Conservation (phyloP, 2,113 vertebrate species). For the Heterotis niloticus region DNA sequence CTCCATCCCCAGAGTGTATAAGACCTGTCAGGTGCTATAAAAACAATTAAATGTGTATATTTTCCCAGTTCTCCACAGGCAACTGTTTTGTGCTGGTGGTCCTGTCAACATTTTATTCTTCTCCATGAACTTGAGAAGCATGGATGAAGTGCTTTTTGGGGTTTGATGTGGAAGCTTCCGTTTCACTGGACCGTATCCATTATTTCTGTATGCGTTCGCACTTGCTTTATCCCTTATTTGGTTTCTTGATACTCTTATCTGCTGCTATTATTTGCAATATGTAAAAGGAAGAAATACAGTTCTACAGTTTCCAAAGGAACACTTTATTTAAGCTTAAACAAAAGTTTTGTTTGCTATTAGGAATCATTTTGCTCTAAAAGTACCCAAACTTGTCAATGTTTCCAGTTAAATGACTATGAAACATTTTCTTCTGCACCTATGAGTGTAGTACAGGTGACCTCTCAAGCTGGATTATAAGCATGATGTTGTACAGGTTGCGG, state of each 20-base stretch:
- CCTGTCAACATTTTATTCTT: not conserved
- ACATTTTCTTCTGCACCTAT: not conserved
- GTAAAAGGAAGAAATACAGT: no score
- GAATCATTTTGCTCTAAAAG: not conserved
- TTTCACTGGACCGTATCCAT: not conserved
- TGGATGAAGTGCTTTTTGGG: not conserved
- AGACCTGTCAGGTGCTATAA: no score
- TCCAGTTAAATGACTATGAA: conserved; percentile 1
- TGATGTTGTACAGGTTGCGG: not conserved
- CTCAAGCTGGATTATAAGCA: not conserved
- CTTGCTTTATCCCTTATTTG: not conserved
- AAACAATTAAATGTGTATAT: no score
- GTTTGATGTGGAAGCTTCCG: not conserved
- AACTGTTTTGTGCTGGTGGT: not conserved
- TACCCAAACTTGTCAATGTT: conserved; percentile 9
- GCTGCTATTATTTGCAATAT: no score
- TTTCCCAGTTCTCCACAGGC: no score
- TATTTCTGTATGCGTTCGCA: not conserved
- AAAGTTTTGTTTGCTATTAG: not conserved
- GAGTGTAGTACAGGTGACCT: not conserved
- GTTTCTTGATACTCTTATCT: not conserved
- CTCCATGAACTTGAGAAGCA: not conserved
- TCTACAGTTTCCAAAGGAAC: not conserved
- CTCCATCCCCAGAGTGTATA: no score
- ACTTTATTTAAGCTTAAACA: not conserved